phyloP scores from a whole-genome alignment of 2,888 invertebrate species.

The Drosophila nr. perissopoda region DNA sequence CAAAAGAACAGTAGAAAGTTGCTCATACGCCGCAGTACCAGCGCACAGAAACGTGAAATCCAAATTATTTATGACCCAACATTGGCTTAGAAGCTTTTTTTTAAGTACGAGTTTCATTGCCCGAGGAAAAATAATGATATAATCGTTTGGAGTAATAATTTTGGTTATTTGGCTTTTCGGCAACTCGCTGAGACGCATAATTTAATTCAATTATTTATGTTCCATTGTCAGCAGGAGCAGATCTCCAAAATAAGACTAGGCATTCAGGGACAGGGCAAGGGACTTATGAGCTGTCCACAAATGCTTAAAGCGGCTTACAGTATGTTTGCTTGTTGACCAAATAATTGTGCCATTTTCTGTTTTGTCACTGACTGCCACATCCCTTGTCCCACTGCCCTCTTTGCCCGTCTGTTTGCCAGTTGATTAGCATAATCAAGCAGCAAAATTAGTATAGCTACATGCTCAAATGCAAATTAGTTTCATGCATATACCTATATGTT shows the following conservation, averaged over 20 bases:
- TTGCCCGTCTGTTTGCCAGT: constrained; percentile 22
- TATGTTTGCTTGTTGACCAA: constrained; percentile 58
- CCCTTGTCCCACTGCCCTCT: neutral
- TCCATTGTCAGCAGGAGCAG: constrained; percentile 31
- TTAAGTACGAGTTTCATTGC: constrained; percentile 13
- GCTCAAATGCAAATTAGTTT: constrained; percentile 26
- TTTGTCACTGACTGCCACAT: constrained; percentile 32
- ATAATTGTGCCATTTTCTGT: constrained; percentile 53
- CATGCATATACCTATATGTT: neutral
- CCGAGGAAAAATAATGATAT: constrained; percentile 27
- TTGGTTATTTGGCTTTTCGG: constrained; percentile 25
- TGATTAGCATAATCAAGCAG: constrained; percentile 68
- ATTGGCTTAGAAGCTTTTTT: constrained; percentile 45
- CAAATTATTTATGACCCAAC: constrained; percentile 62
- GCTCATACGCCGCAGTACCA: constrained; percentile 52
- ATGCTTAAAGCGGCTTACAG: constrained; percentile 70
- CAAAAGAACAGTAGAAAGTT: constrained; percentile 9
- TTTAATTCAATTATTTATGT: constrained; percentile 76
- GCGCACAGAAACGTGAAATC: constrained; percentile 44
- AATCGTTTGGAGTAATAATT: constrained; percentile 42
- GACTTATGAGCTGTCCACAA: constrained; percentile 52
- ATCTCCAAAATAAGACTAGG: constrained; percentile 41
- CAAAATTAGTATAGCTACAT: constrained; percentile 39
- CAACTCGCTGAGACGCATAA: constrained; percentile 61
- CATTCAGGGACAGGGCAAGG: constrained; percentile 26